Base-by-base conservation (phyloP, 2,888 invertebrate genomes). In the Glaucopsyche alexis region DNA sequence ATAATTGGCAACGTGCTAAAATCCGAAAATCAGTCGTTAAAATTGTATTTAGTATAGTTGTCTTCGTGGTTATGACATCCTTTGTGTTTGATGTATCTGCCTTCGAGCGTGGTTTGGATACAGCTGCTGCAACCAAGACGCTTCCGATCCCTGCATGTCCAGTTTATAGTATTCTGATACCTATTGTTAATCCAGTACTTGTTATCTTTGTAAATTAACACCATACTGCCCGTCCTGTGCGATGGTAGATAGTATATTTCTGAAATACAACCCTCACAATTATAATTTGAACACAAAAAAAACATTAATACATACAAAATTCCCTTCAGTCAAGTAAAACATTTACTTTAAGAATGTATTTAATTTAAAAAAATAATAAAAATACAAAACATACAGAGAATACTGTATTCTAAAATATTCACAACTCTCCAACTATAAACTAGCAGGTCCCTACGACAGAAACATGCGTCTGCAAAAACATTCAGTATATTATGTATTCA, bases 161-260 rank as follows among this genome's bases (percentile, higher is more conserved):
- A 93, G 74, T 93, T 93, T 38, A 93, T 93, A 0, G 93, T 93
- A 78, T 92, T 92, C 80, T 91, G 92, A 73, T 93, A 93, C 11
- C 92, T 84, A 72, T 93, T 93, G 80, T 93, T 93, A 78, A 93
- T 91, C 93, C 93, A 93, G 75, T 89, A 93, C 78, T 93, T 93
- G 82, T 93, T 93, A 78, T 93, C 92, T 75, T 91, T 89, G 81
- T 86, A 93, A 79, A 93, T 93, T 72, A 93, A 81, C 52, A 93
- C 92, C 91, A 92, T 93, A 77, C 92, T 93, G 55, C 93, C 93
- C 0, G 89, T 87, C n/a, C 93, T 89, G 76, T 91, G 91, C 0
- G 93, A 93, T 0, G 93, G 93, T 2, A 93, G 84, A 78, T 92
- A 93, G 80, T 89, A 93, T 76, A 92, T 91, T 69, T 83, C 93